These are phyloP conservation scores for Okamejei kenojei DNA, from an alignment of 2,797 vertebrate species.

Conservation along the genomic window DNA sequence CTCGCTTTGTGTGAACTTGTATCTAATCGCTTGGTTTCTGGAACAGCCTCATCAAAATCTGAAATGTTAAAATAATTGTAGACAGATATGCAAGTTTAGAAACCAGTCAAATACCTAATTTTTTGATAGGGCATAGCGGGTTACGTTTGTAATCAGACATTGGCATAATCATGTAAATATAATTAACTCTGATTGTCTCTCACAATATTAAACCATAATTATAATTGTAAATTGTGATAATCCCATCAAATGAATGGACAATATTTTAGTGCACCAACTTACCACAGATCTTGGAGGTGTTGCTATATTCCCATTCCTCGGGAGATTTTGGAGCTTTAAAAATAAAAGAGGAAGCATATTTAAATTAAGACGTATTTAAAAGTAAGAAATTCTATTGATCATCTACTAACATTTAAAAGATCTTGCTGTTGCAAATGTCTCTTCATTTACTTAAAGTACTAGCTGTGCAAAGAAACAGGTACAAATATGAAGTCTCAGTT, in stretches of 20 bases:
- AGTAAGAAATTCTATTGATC: background rate
- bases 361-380: background rate
- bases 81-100: background rate
- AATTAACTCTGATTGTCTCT: background rate
- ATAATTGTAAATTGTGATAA: background rate
- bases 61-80: slow-evolving; percentile 35
- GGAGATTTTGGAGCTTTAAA: slow-evolving; percentile 6
- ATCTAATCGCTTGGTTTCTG: slow-evolving; percentile 78
- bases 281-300: slow-evolving; percentile 15
- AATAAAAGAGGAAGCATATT: background rate
- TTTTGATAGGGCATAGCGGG: background rate
- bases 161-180: background rate
- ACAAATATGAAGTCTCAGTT: background rate
- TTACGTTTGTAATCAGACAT: too few relatives aligned
- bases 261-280: background rate
- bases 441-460: too few relatives aligned
- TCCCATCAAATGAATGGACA: background rate
- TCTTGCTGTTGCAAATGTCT: too few relatives aligned
- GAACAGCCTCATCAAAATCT: slow-evolving; percentile 72
- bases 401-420: too few relatives aligned
- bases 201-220: background rate
- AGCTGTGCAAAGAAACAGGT: background rate
- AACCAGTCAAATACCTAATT: background rate
- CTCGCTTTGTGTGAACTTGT: slow-evolving; percentile 79
- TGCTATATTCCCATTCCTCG: background rate